These are phyloP conservation scores for Barbus barbus DNA, from an alignment of 2,113 vertebrate species.

Conservation along the genomic window DNA sequence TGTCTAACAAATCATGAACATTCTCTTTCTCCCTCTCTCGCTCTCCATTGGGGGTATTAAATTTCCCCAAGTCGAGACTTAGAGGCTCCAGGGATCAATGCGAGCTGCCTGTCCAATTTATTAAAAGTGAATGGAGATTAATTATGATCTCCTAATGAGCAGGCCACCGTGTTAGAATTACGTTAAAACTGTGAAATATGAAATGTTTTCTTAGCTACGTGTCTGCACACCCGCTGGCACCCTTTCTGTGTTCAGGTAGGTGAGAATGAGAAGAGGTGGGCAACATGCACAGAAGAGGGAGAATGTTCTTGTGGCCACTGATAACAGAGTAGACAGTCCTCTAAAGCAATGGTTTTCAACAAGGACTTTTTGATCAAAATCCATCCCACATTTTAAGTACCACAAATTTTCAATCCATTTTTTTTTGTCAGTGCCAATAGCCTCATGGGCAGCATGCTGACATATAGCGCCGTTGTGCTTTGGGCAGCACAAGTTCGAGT, in stretches of 20 bases:
- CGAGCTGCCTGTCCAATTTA: slow-evolving; percentile 67
- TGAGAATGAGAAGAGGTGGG: neutral
- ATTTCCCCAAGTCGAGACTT: slow-evolving; percentile 61
- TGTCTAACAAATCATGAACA: slow-evolving; percentile 38
- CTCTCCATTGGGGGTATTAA: slow-evolving; percentile 63
- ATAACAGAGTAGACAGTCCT: neutral
- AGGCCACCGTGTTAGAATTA: slow-evolving; percentile 47
- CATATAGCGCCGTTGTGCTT: too few species aligned
- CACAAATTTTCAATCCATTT: neutral
- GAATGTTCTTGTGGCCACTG: too few species aligned
- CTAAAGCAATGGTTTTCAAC: neutral
- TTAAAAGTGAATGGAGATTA: slow-evolving; percentile 72
- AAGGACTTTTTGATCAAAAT: neutral
- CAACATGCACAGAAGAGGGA: neutral
- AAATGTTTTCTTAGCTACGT: neutral
- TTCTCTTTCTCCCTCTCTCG: slow-evolving; percentile 58
- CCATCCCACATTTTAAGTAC: neutral
- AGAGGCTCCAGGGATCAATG: slow-evolving; percentile 71
- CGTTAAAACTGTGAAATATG: slow-evolving; percentile 23
- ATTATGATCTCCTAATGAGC: slow-evolving; percentile 68
- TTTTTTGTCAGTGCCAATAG: too few species aligned
- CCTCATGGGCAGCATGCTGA: too few species aligned
- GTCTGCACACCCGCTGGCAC: neutral
- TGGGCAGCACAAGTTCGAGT: too few species aligned
- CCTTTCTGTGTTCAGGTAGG: neutral